Conservation (phyloP, 2,797 vertebrate species). For the Buphagus erythrorhynchus region DNA sequence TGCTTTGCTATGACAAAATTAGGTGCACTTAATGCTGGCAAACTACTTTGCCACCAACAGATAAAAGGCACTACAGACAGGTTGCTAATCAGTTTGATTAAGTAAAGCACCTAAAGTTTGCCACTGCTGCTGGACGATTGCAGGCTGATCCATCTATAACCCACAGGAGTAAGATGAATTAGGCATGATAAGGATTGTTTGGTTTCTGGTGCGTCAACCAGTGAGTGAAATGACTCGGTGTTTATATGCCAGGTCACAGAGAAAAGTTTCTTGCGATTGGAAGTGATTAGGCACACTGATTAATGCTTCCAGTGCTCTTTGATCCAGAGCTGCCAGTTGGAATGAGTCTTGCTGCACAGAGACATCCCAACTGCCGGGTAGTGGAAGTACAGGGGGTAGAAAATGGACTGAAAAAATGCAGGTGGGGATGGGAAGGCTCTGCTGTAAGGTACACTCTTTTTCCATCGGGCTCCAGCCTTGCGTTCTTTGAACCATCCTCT, state of each 20-base stretch:
- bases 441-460: neutral
- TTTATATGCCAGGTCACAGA: constrained; percentile 54
- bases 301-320: constrained; percentile 58
- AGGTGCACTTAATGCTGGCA: constrained; percentile 19
- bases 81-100: constrained; percentile 56
- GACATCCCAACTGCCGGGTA: neutral
- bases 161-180: constrained; percentile 22
- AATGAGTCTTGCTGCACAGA: constrained; percentile 27
- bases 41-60: constrained; percentile 16
- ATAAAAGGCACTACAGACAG: constrained; percentile 29
- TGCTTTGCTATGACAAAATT: neutral
- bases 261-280: constrained; percentile 28
- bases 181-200: constrained; percentile 49
- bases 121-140: neutral
- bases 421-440: neutral
- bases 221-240: constrained; percentile 25
- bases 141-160: constrained; percentile 37
- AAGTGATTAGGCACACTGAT: constrained; percentile 57
- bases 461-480: neutral
- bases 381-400: neutral
- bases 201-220: constrained; percentile 44
- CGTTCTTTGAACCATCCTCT: neutral
- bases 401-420: neutral
- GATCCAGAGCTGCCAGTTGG: constrained; percentile 59
- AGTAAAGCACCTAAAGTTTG: constrained; percentile 41